Conservation (phyloP, 2,113 vertebrate genomes). For the Rostratula benghalensis region DNA sequence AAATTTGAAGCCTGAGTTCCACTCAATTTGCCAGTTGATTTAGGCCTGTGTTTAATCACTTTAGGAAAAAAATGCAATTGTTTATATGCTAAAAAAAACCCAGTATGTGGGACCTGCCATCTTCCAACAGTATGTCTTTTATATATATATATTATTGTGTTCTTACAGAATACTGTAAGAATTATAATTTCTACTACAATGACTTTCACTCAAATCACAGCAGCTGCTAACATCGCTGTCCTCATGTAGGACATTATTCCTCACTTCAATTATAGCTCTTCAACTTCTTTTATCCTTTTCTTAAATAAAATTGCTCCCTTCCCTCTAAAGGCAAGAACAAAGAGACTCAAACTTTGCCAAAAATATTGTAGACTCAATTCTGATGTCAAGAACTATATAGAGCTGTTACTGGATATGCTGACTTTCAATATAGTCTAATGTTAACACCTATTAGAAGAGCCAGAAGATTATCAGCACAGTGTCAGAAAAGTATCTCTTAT, state of each 20-base stretch:
- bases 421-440: not conserved
- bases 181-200: not conserved
- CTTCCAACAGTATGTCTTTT: not conserved
- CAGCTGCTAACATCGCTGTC: not conserved
- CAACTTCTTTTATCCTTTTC: not conserved
- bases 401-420: not conserved
- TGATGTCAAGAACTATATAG: not conserved
- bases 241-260: not conserved
- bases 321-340: not conserved
- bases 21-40: not conserved
- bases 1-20: not conserved
- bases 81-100: not conserved
- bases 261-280: not conserved
- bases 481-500: not conserved
- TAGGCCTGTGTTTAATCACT: not conserved
- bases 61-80: not conserved
- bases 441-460: not conserved
- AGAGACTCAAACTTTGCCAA: not conserved
- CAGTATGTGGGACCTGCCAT: too few relatives aligned
- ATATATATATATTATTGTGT: not conserved
- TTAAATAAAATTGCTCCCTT: not conserved
- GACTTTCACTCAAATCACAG: not conserved
- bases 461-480: not conserved
- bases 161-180: not conserved
- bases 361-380: not conserved